phyloP scores from a whole-genome alignment of 53 echinoderm and acorn worm genomes.

The Astropecten irregularis region DNA sequence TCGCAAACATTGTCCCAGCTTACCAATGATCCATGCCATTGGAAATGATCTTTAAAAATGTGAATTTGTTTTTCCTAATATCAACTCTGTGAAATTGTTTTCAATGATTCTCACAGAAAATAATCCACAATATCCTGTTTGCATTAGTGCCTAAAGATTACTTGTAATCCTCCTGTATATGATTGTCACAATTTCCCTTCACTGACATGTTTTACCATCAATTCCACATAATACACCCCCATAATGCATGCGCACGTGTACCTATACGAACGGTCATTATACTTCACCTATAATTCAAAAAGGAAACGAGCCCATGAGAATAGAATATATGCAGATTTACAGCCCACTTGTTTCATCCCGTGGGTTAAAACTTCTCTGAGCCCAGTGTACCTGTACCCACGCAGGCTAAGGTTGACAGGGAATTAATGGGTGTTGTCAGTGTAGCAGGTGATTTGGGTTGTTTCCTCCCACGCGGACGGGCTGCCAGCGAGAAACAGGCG shows the following conservation, averaged over 20 bases:
- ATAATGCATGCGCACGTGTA: not conserved
- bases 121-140: constrained; percentile 2
- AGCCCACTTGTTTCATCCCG: constrained; percentile 43
- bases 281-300: constrained; percentile 14
- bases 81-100: too few species aligned
- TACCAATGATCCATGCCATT: too few species aligned
- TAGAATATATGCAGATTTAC: not conserved
- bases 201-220: constrained; percentile 7
- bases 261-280: not conserved
- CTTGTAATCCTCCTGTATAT: constrained; percentile 3
- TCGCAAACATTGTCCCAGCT: too few species aligned
- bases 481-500: too few species aligned
- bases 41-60: too few species aligned
- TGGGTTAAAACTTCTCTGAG: constrained; percentile 28
- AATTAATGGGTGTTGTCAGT: constrained; percentile 37
- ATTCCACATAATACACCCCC: constrained; percentile 48
- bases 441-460: not conserved
- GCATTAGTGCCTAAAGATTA: constrained; percentile 26
- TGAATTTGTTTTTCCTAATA: too few species aligned
- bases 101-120: not conserved
- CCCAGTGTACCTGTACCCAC: constrained; percentile 58
- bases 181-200: not conserved
- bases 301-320: constrained; percentile 11
- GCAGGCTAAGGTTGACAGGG: constrained; percentile 22
- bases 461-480: constrained; percentile 40